Percentiles rank a stretch among this genome's conserved stretches.
Evolutionary conservation across 2,888 invertebrate species (phyloP).

Genomic region (Caenorhabditis wallacei): DNA sequence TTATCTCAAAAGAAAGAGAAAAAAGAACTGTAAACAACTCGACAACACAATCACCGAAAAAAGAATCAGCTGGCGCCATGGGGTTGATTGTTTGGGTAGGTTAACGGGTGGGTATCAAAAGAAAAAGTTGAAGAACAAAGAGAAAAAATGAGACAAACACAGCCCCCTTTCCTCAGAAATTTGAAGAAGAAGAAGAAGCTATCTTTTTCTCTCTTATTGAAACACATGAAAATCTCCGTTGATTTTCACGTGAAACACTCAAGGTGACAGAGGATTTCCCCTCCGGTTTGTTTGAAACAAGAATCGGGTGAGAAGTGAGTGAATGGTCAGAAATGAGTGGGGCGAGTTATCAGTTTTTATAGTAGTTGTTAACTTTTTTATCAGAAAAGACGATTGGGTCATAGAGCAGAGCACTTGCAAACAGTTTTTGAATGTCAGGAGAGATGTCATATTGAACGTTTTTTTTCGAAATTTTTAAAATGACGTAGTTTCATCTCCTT

Average conservation of each 20-base stretch:
- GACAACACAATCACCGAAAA: background rate
- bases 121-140: constrained; percentile 20
- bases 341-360: constrained; percentile 45
- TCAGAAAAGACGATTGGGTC: constrained; percentile 1
- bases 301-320: constrained; percentile 8
- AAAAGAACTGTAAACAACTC: constrained; percentile 18
- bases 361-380: constrained; percentile 7
- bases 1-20: background rate
- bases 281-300: background rate
- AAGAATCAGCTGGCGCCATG: constrained; percentile 27
- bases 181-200: constrained; percentile 1
- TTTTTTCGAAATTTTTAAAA: too few species aligned
- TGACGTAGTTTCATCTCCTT: too few species aligned
- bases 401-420: constrained; percentile 23
- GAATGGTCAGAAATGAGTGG: constrained; percentile 48
- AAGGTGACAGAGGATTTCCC: constrained; percentile 9
- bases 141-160: constrained; percentile 20
- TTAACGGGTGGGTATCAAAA: background rate
- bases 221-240: constrained; percentile 10
- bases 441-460: constrained; percentile 1
- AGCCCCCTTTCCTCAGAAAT: background rate
- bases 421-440: constrained; percentile 10
- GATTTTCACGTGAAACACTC: constrained; percentile 24
- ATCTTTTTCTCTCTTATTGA: background rate
- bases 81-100: constrained; percentile 18